Conservation (phyloP, 1,140 invertebrate species). For the Agraylea sexmaculata region DNA sequence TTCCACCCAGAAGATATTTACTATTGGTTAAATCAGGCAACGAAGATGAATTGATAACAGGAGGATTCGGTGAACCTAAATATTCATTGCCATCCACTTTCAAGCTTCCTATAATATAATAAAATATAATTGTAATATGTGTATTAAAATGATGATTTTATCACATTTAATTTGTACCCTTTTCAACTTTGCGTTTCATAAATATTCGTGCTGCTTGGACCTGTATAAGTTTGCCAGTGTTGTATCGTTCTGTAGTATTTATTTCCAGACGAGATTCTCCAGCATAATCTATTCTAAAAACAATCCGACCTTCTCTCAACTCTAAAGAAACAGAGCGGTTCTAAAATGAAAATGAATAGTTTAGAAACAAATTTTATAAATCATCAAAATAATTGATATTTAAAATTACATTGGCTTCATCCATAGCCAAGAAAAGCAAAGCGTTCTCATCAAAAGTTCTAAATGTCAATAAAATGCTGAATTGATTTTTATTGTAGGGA, state of each 20-base stretch:
- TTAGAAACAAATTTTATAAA: neutral
- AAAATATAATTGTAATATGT: slow-evolving; percentile 26
- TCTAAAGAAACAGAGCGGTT: slow-evolving; percentile 68
- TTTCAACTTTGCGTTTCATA: slow-evolving; percentile 42
- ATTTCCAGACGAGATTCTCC: slow-evolving; percentile 51
- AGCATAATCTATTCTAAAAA: slow-evolving; percentile 62
- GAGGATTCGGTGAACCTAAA: slow-evolving; percentile 50
- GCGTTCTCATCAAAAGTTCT: slow-evolving; percentile 81
- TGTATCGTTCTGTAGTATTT: slow-evolving; percentile 59
- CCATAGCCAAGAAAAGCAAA: slow-evolving; percentile 70
- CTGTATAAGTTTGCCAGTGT: slow-evolving; percentile 68
- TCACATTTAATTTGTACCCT: slow-evolving; percentile 27
- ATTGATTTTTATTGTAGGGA: slow-evolving; percentile 57
- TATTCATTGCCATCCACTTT: slow-evolving; percentile 60
- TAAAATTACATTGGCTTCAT: slow-evolving; percentile 47
- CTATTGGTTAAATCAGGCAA: slow-evolving; percentile 52
- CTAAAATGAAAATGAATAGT: slow-evolving; percentile 32
- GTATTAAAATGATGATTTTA: slow-evolving; percentile 1
- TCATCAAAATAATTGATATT: slow-evolving; percentile 8
- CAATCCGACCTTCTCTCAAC: slow-evolving; percentile 60
- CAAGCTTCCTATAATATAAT: slow-evolving; percentile 42
- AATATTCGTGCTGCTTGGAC: slow-evolving; percentile 54
- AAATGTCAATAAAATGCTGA: slow-evolving; percentile 70
- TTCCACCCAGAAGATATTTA: slow-evolving; percentile 67
- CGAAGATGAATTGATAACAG: slow-evolving; percentile 37